These are phyloP conservation scores for Drosophila maculinotata DNA, from an alignment of 2,888 invertebrate genomes.

Conservation along the genomic window DNA sequence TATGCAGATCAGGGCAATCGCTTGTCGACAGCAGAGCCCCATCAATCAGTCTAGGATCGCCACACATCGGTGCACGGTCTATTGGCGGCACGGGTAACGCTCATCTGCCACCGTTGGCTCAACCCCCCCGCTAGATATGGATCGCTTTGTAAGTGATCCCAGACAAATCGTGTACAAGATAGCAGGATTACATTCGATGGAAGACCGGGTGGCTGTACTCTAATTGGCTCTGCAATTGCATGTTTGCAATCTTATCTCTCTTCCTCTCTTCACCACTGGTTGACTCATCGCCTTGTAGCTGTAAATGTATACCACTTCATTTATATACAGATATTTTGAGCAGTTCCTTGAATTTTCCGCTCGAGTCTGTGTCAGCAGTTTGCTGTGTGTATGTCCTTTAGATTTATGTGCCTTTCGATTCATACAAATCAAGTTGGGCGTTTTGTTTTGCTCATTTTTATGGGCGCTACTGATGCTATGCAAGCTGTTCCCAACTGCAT, in stretches of 20 bases:
- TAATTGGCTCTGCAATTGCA: conserved; percentile 64
- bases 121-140: conserved; percentile 12
- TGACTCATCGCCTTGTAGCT: conserved; percentile 57
- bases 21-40: conserved; percentile 65
- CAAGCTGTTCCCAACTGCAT: conserved; percentile 37
- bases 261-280: neutral
- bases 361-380: conserved; percentile 49
- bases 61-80: conserved; percentile 19
- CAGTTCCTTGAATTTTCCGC: conserved; percentile 29
- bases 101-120: conserved; percentile 60
- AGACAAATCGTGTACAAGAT: conserved; percentile 63
- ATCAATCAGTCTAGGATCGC: conserved; percentile 64
- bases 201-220: conserved; percentile 25
- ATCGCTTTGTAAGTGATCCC: conserved; percentile 65
- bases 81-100: conserved; percentile 16
- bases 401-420: conserved; percentile 59
- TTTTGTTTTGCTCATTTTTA: conserved; percentile 81
- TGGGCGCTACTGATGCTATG: conserved; percentile 83
- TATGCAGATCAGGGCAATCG: conserved; percentile 69
- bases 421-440: conserved; percentile 68
- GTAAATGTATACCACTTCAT: conserved; percentile 73
- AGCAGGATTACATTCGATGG: conserved; percentile 25
- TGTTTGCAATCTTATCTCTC: neutral
- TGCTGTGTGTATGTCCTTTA: conserved; percentile 27
- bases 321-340: conserved; percentile 19